phyloP scores from a whole-genome alignment of 2,797 vertebrate genomes.

The Pseudopleuronectes americanus region DNA sequence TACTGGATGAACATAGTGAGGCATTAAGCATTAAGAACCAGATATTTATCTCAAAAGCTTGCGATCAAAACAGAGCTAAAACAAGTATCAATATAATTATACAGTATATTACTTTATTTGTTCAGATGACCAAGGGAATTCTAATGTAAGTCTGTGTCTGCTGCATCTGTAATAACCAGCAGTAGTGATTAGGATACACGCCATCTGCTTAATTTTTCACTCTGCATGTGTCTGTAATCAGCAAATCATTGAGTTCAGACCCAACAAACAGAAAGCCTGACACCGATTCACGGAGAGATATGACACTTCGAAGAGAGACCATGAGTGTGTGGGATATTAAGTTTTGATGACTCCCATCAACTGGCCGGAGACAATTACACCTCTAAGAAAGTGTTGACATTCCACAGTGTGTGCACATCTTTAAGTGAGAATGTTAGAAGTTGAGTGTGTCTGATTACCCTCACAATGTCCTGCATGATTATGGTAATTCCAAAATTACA shows the following conservation, averaged over 20 bases:
- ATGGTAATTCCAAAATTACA: conserved; percentile 60
- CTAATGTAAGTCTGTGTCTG: neutral
- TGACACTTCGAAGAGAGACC: neutral
- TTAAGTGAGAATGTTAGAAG: neutral
- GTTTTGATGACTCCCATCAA: neutral
- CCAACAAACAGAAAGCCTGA: neutral
- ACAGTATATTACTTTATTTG: too few relatives aligned
- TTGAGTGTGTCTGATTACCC: conserved; percentile 25
- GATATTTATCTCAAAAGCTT: too few relatives aligned
- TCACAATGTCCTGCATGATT: conserved; percentile 47
- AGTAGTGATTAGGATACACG: too few relatives aligned
- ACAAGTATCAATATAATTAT: too few relatives aligned
- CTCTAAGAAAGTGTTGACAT: conserved; percentile 14
- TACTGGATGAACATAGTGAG: too few relatives aligned
- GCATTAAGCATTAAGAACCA: too few relatives aligned
- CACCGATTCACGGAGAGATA: neutral
- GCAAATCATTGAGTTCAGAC: too few relatives aligned
- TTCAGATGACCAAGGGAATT: too few relatives aligned
- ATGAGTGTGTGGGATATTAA: neutral
- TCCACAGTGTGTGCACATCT: neutral
- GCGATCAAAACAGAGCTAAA: too few relatives aligned
- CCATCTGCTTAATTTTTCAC: too few relatives aligned
- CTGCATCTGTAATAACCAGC: neutral
- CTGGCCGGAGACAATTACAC: conserved; percentile 39
- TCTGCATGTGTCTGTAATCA: too few relatives aligned